These are phyloP conservation scores for Aspiorhynchus laticeps DNA, from an alignment of 2,113 vertebrate genomes.

Conservation along the genomic window DNA sequence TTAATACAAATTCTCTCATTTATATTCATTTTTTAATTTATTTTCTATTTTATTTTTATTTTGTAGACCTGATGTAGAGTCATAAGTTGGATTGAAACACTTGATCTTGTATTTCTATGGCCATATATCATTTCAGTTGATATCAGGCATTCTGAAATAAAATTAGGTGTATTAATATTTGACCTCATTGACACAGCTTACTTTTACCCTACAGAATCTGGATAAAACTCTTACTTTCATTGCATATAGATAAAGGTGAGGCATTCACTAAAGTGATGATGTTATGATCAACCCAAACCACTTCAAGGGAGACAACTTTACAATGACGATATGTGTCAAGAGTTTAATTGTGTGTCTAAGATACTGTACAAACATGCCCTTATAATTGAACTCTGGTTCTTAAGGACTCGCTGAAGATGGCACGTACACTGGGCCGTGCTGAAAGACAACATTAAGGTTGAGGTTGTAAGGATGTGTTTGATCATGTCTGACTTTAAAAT, in stretches of 20 bases:
- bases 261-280: background rate
- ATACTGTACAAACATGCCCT: conserved; percentile 37
- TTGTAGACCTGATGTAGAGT: no score
- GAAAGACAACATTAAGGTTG: conserved; percentile 25
- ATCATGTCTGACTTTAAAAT: conserved; percentile 3
- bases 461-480: conserved; percentile 23
- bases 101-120: background rate
- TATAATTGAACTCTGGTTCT: background rate
- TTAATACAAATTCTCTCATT: no score
- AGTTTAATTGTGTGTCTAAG: conserved; percentile 9
- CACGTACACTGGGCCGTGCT: conserved; percentile 19
- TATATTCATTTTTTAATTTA: no score
- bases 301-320: background rate
- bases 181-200: background rate
- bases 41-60: no score
- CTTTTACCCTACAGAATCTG: background rate
- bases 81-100: background rate
- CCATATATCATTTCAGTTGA: background rate
- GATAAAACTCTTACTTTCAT: background rate
- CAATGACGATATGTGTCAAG: background rate
- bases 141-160: background rate
- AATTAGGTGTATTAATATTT: background rate
- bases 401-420: conserved; percentile 4
- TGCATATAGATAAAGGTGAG: background rate
- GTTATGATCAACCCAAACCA: background rate